Evolutionary conservation across 2,113 vertebrate genomes (phyloP), one percentile per base, ranked within the genome.

Genomic region (Lipophrys pholis): DNA sequence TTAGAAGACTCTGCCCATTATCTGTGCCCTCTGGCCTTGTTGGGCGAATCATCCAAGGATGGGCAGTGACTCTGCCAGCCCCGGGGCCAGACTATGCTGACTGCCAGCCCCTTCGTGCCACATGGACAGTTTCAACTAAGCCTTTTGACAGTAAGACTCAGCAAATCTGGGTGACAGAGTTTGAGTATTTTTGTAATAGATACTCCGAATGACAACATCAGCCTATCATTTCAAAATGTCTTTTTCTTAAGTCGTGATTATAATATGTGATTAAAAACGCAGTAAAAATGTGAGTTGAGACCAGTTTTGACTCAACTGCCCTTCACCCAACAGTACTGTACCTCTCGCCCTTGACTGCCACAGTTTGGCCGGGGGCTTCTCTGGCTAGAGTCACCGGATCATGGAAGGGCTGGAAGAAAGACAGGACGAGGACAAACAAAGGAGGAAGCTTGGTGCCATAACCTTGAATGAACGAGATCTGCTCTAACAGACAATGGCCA

Each of bases 1-100:
- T 90, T 65, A 80, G 84, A 82, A 84, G 80, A 67, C 81, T 87
- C 79, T 88, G 88, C 90, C 90, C 88, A 85, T 85, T 86, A 82
- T 88, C 50, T 71, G 76, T 84, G 85, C 86, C 89, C 90, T 89
- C 80, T 89, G 90, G 87, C 89, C 89, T 80, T 7, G 42, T 83
- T 81, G 81, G 78, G 75, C 65, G 58, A 88, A 66, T 86, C 89
- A 84, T 89, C 89, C 87, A 87, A 89, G 75, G 83, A 82, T 78
- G 77, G 57, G 51, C 79, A 69, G 82, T 6, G 3, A 57, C 75
- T 66, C 69, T 87, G 90, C 86, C 88, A 84, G 84, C 75, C 75
- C 75, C 41, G 35, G 74, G 83, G 87, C 78, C 71, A 76, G 77
- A 73, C 79, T 58, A 46, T 38, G 0, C 72, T 46, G 67, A 68